Base-by-base conservation (phyloP, 2,113 vertebrate species). In the Podarcis cretensis region DNA sequence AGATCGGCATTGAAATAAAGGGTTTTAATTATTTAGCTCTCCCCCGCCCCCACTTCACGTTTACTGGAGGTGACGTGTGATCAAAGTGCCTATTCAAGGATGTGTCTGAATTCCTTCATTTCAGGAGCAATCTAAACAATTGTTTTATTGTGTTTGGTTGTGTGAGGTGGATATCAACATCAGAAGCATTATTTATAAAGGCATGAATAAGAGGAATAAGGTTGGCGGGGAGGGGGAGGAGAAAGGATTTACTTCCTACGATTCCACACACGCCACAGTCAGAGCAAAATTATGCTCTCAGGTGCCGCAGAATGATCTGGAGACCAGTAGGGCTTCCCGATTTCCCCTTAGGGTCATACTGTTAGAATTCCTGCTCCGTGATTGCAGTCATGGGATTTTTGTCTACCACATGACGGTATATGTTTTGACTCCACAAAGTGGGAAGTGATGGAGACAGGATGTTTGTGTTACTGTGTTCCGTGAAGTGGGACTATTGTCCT, bases 111-210 rank as follows among this genome's bases (percentile, higher is more conserved):
- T 90, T 87, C 93, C 89, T 91, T 91, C 90, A 1, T 95, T 95
- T 95, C 89, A 88, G 84, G 91, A 94, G 93, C 95, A 95, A 94
- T 94, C 94, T 90, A 95, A 94, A 92, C 91, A 90, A 92, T 90
- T 68, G 54, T 79, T 92, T 90, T 95, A 92, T 95, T 95, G 95
- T 91, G 94, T 92, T 95, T 92, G 93, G 91, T 87, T 93, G 68
- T 59, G 54, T 90, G 91, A 95, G 89, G 89, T 88, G 89, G 91
- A 93, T 90, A 95, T 95, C 92, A 96, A 93, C 92, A 92, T 94
- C 93, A 95, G 88, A 95, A 86, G 87, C 91, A 94, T 95, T 94
- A 94, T 95, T 95, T 95, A 95, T 95, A 94, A 81, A 94, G 92
- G 84, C 81, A 86, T 80, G 90, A 93, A 91, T 25, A 32, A 90